A percentile compares a stretch with the other conserved stretches of the same genome.
These are phyloP conservation scores for Drosophila pandora DNA, from an alignment of 1,140 invertebrate species.

Conservation along the genomic window DNA sequence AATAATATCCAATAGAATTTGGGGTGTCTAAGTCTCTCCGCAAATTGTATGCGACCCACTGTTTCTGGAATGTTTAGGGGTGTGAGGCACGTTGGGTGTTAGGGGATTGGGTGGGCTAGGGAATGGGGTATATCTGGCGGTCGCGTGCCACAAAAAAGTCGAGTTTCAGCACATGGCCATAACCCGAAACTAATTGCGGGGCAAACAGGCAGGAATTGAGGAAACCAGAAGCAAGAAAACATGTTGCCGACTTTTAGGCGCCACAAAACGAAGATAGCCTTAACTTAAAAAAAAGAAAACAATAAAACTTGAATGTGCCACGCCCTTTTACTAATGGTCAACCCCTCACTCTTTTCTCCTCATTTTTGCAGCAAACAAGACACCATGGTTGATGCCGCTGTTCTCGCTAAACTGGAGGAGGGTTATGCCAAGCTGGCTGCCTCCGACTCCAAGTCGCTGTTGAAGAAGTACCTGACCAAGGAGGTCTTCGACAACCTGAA, in stretches of 20 bases:
- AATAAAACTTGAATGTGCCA: slow-evolving; percentile 35
- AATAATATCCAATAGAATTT: no score
- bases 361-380: slow-evolving; percentile 86
- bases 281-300: not conserved
- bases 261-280: slow-evolving; percentile 44
- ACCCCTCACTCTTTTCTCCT: slow-evolving; percentile 20
- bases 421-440: slow-evolving; percentile 94
- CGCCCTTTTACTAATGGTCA: slow-evolving; percentile 48
- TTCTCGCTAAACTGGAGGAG: slow-evolving; percentile 94
- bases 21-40: not conserved
- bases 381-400: slow-evolving; percentile 94
- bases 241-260: slow-evolving; percentile 66
- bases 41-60: not conserved
- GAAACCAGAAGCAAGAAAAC: slow-evolving; percentile 19
- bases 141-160: slow-evolving; percentile 44
- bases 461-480: slow-evolving; percentile 97
- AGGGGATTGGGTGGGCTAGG: slow-evolving; percentile 2
- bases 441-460: slow-evolving; percentile 96
- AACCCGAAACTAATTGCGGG: slow-evolving; percentile 57
- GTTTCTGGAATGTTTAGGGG: not conserved
- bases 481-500: slow-evolving; percentile 96
- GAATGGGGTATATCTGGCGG: slow-evolving; percentile 5
- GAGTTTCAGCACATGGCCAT: slow-evolving; percentile 50
- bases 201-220: slow-evolving; percentile 35
- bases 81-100: slow-evolving; percentile 16